A percentile compares a stretch with the other conserved stretches of the same genome.
Evolutionary conservation across 2,797 vertebrate genomes (phyloP).

Genomic region (Rachycentron canadum): DNA sequence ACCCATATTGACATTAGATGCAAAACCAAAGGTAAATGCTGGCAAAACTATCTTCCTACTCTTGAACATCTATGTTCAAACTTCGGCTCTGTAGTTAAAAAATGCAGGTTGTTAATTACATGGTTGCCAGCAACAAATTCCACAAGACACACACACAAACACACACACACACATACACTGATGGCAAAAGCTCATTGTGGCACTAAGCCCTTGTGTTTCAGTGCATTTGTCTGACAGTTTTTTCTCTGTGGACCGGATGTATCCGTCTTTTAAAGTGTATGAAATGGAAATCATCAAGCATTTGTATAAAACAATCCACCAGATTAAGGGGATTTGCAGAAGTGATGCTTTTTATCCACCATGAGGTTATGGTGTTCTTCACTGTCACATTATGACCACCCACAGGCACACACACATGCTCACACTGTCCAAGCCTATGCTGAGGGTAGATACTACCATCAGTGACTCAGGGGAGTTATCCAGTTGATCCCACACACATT

Average conservation of each 20-base stretch:
- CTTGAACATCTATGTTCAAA: slow-evolving; percentile 57
- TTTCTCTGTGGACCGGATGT: slow-evolving; percentile 73
- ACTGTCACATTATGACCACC: slow-evolving; percentile 73
- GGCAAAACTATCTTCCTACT: slow-evolving; percentile 11
- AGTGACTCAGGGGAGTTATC: background rate
- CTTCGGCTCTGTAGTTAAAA: slow-evolving; percentile 50
- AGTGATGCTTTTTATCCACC: slow-evolving; percentile 84
- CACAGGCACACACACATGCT: background rate
- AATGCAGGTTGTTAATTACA: slow-evolving; percentile 76
- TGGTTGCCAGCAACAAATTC: slow-evolving; percentile 62
- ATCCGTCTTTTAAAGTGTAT: slow-evolving; percentile 84
- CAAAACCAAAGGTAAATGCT: slow-evolving; percentile 1
- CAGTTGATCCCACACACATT: slow-evolving; percentile 1
- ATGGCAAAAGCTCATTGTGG: slow-evolving; percentile 76
- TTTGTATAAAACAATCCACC: slow-evolving; percentile 78
- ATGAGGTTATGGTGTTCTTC: slow-evolving; percentile 71
- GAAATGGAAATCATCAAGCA: slow-evolving; percentile 82
- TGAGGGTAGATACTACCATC: background rate
- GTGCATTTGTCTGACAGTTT: slow-evolving; percentile 81
- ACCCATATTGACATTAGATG: slow-evolving; percentile 5
- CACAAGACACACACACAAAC: slow-evolving; percentile 15
- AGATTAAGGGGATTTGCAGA: slow-evolving; percentile 85
- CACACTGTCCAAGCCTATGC: slow-evolving; percentile 11
- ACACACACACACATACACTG: slow-evolving; percentile 12
- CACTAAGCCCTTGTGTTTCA: slow-evolving; percentile 81